Conservation (phyloP, 2,113 vertebrate species). For the Bubo blakistoni region DNA sequence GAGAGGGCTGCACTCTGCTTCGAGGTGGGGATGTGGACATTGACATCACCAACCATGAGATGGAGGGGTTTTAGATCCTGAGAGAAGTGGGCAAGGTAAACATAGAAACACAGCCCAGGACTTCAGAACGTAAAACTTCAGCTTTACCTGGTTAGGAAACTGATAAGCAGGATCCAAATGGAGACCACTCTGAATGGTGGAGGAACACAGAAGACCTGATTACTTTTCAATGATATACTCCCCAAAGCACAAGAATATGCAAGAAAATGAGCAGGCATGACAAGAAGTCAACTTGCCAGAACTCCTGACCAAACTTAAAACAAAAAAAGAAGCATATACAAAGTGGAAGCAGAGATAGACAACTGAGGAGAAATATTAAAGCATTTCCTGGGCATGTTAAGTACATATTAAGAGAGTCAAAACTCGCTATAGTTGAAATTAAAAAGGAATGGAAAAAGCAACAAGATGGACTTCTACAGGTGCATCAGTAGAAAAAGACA, state of each 20-base stretch:
- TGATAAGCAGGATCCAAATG: background rate
- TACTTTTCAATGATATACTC: background rate
- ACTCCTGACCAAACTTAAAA: background rate
- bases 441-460: background rate
- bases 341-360: background rate
- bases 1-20: background rate
- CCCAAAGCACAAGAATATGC: background rate
- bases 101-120: background rate
- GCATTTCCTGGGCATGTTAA: background rate
- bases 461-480: background rate
- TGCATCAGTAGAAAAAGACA: background rate
- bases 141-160: background rate
- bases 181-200: background rate
- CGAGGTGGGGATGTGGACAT: background rate
- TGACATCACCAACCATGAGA: background rate
- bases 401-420: background rate
- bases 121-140: background rate
- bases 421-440: background rate
- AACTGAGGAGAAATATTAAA: background rate
- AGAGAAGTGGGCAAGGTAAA: background rate
- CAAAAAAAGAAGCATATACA: background rate
- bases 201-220: background rate
- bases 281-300: background rate
- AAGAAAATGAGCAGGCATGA: background rate
- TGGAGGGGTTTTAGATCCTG: background rate